A percentile compares a stretch with the other conserved stretches of the same genome.
phyloP scores from a whole-genome alignment of 2,888 invertebrate genomes.

The Schrankia costaestrigalis region DNA sequence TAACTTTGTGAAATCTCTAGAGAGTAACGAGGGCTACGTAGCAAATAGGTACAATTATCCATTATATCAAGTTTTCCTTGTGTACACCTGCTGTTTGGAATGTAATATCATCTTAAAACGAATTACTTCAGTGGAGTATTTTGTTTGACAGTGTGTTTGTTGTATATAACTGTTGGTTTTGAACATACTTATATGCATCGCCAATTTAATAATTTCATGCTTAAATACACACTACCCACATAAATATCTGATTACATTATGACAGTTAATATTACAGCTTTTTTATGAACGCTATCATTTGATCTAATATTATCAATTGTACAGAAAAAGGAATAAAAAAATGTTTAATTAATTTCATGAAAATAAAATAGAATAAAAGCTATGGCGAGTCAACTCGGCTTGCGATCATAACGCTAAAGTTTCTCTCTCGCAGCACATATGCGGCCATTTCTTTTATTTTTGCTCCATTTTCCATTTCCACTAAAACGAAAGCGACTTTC shows the following conservation, averaged over 20 bases:
- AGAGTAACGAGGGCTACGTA: constrained; percentile 36
- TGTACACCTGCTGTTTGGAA: constrained; percentile 11
- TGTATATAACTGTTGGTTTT: too few relatives aligned
- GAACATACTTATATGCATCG: too few relatives aligned
- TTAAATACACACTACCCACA: too few relatives aligned
- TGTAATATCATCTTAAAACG: too few relatives aligned
- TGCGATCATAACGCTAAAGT: constrained; percentile 54
- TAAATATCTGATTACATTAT: too few relatives aligned
- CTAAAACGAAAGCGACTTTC: constrained; percentile 74
- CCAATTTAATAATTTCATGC: too few relatives aligned
- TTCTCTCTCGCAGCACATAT: constrained; percentile 59
- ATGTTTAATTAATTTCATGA: neutral
- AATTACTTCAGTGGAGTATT: too few relatives aligned
- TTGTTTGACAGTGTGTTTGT: too few relatives aligned
- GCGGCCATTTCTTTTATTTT: constrained; percentile 63
- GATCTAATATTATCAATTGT: too few relatives aligned
- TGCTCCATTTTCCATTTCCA: constrained; percentile 70
- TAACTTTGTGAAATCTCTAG: constrained; percentile 42
- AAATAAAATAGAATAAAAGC: constrained; percentile 2
- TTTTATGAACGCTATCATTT: too few relatives aligned
- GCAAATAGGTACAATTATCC: constrained; percentile 33
- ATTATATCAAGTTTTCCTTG: constrained; percentile 18
- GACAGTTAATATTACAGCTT: too few relatives aligned
- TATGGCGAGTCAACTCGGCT: constrained; percentile 23
- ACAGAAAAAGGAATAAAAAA: too few relatives aligned